These are phyloP conservation scores for Varanus komodoensis DNA, from an alignment of 2,113 vertebrate species.

Conservation along the genomic window DNA sequence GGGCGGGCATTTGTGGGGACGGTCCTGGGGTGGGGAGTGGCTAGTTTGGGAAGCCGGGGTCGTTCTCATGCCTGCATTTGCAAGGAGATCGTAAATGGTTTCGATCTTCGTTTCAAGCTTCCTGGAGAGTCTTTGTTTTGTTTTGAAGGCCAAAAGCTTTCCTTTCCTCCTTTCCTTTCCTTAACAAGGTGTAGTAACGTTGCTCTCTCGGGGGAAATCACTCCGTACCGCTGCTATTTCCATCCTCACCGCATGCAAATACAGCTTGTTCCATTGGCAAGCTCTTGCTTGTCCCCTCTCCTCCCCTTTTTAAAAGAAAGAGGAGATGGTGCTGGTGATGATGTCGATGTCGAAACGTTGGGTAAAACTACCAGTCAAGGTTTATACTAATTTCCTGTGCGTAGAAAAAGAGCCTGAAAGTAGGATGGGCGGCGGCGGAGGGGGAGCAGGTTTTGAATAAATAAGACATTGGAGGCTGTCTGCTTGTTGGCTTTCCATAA, in stretches of 20 bases:
- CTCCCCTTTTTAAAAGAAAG: not conserved
- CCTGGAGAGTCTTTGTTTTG: conserved; percentile 5
- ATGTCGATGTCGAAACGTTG: too few species aligned
- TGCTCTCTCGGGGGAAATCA: not conserved
- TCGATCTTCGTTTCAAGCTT: conserved; percentile 33
- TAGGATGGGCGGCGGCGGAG: too few species aligned
- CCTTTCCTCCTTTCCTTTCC: not conserved
- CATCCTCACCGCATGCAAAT: conserved; percentile 31
- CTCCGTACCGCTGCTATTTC: conserved; percentile 15
- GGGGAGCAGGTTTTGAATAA: not conserved
- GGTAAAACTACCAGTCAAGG: not conserved
- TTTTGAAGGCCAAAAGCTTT: not conserved
- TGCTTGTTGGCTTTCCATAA: not conserved
- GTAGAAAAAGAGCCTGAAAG: not conserved
- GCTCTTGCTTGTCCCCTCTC: not conserved
- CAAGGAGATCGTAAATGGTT: not conserved
- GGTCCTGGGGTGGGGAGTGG: not conserved
- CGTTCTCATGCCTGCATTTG: fast-evolving
- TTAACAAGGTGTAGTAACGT: not conserved
- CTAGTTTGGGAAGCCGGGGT: not conserved
- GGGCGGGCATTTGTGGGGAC: not conserved
- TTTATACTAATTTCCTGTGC: not conserved
- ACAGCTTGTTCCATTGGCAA: not conserved
- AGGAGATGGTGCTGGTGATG: too few species aligned
- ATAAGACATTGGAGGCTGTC: not conserved